Evolutionary conservation across 2,113 vertebrate species (phyloP).

Genomic region (Toxotes jaculatrix): DNA sequence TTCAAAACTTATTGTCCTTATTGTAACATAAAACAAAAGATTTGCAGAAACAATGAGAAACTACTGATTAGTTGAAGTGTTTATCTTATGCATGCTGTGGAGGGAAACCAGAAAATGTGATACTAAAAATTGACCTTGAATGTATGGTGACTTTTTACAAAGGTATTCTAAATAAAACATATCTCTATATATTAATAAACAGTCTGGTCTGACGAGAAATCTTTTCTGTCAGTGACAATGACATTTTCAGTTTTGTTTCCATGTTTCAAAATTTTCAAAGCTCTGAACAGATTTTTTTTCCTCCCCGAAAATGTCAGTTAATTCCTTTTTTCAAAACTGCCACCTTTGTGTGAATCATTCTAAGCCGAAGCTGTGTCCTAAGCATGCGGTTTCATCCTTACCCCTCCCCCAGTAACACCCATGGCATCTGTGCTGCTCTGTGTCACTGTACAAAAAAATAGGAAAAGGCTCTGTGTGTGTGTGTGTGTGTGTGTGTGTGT

Average conservation of each 20-base stretch:
- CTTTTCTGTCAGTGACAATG: conserved; percentile 69
- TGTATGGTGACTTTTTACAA: conserved; percentile 90
- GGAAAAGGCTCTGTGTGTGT: conserved; percentile 12
- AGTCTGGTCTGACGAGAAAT: conserved; percentile 82
- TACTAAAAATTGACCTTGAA: conserved; percentile 85
- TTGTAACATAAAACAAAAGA: conserved; percentile 61
- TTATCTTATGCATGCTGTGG: conserved; percentile 87
- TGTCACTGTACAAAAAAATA: conserved; percentile 19
- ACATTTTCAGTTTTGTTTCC: conserved; percentile 18
- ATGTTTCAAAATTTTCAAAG: background rate
- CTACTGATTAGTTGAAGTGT: conserved; percentile 76
- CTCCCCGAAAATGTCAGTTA: background rate
- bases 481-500: conserved; percentile 28
- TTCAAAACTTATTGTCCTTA: conserved; percentile 63
- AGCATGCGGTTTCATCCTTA: conserved; percentile 46
- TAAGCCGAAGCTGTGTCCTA: conserved; percentile 27
- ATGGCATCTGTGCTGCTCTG: conserved; percentile 38
- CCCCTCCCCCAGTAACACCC: conserved; percentile 18
- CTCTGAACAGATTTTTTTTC: background rate
- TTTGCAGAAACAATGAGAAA: conserved; percentile 71
- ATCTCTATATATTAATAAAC: conserved; percentile 89
- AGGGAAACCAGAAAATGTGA: conserved; percentile 84
- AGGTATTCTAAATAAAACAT: conserved; percentile 85
- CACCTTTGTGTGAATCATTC: conserved; percentile 37
- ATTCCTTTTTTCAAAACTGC: background rate